Conservation (phyloP, 2,888 invertebrate genomes). For the Melipona beecheii region DNA sequence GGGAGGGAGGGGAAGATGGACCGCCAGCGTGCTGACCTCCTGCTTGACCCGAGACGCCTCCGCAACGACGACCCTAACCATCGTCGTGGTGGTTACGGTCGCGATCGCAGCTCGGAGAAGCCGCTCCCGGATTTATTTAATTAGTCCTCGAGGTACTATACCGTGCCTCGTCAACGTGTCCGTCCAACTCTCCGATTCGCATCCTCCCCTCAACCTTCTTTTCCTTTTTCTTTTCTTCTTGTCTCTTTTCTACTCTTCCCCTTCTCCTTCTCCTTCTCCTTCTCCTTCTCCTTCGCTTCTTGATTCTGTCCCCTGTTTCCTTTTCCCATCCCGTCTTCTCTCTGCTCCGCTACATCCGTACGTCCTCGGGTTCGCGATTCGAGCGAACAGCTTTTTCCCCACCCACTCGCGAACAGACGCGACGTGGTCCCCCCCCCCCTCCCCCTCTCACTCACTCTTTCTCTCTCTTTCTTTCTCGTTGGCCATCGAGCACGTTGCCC, state of each 20-base stretch:
- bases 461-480: background rate
- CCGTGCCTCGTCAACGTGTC: constrained; percentile 73
- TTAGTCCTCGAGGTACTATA: constrained; percentile 73
- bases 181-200: constrained; percentile 65
- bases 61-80: constrained; percentile 75
- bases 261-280: background rate
- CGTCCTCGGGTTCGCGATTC: constrained; percentile 50
- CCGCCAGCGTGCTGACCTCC: constrained; percentile 75
- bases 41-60: constrained; percentile 75
- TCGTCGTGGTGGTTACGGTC: constrained; percentile 73
- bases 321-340: constrained; percentile 5
- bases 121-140: constrained; percentile 82
- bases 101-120: constrained; percentile 72
- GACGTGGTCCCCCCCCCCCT: background rate
- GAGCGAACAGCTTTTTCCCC: constrained; percentile 29
- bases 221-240: constrained; percentile 1
- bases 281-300: background rate
- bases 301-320: constrained; percentile 15
- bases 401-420: constrained; percentile 48
- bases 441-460: background rate
- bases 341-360: constrained; percentile 32
- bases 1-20: constrained; percentile 67
- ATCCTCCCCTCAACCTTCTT: constrained; percentile 37
- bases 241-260: background rate
- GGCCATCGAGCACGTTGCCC: constrained; percentile 25